phyloP scores from a whole-genome alignment of 2,113 vertebrate species.

The Podiceps cristatus region DNA sequence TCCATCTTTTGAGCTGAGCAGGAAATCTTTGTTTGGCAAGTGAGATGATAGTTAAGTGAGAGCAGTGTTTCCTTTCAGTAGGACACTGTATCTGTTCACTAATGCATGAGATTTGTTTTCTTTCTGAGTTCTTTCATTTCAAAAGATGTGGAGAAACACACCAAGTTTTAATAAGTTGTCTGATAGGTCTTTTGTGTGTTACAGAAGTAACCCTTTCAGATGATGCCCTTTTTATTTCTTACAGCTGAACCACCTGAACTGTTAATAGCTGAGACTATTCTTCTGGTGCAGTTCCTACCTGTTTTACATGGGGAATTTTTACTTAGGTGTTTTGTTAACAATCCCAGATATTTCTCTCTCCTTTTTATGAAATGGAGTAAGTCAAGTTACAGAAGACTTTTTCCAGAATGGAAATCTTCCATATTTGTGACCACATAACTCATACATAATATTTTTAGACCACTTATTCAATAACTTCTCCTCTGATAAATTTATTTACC shows the following conservation, averaged over 20 bases:
- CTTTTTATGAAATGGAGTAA: not conserved
- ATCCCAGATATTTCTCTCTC: not conserved
- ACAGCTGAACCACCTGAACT: not conserved
- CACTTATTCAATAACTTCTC: not conserved
- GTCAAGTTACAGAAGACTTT: not conserved
- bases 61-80: not conserved
- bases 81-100: not conserved
- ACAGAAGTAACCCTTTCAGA: not conserved
- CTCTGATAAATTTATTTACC: not conserved
- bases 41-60: not conserved
- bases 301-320: not conserved
- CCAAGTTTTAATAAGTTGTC: not conserved
- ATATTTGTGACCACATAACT: not conserved
- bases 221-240: not conserved
- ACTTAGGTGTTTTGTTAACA: not conserved
- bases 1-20: not conserved
- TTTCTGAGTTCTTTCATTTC: not conserved
- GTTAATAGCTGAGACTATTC: not conserved
- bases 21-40: slow-evolving; percentile 20
- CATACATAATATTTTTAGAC: not conserved
- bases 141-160: not conserved
- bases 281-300: not conserved
- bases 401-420: not conserved
- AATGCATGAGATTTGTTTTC: not conserved
- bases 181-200: not conserved